phyloP scores from a whole-genome alignment of 1,140 invertebrate species.

The Notospermus geniculatus region DNA sequence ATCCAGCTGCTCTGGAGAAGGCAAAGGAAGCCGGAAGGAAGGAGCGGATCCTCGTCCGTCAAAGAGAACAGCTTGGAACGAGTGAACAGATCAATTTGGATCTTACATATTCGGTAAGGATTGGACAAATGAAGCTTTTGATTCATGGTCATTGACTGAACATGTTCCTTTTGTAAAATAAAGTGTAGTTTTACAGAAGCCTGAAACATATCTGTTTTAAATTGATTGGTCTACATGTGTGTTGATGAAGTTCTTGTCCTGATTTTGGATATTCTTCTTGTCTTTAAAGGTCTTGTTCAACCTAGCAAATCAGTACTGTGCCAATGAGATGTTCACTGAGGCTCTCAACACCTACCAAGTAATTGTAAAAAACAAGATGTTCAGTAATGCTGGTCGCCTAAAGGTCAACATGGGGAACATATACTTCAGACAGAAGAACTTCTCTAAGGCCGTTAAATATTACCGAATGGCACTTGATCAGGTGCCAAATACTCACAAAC shows the following conservation, averaged over 20 bases:
- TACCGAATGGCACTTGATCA: constrained; percentile 97
- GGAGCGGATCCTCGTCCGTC: constrained; percentile 79
- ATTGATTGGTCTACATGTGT: no score
- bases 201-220: no score
- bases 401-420: constrained; percentile 99
- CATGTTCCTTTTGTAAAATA: no score
- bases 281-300: constrained; percentile 82
- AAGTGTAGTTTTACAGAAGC: no score
- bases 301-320: constrained; percentile 87
- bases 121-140: no score
- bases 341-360: constrained; percentile 91
- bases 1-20: constrained; percentile 71
- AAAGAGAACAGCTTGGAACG: constrained; percentile 85
- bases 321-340: constrained; percentile 92
- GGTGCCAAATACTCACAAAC: constrained; percentile 86
- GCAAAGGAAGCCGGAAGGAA: constrained; percentile 94
- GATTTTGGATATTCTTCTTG: background rate
- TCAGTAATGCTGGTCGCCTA: constrained; percentile 65
- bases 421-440: constrained; percentile 91
- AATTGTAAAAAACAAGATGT: constrained; percentile 60
- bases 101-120: constrained; percentile 83
- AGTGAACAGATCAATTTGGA: constrained; percentile 88
- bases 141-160: no score
- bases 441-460: constrained; percentile 94
- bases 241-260: no score